These are phyloP conservation scores for Heterodera filipjevi DNA, from an alignment of 2,888 invertebrate species.

Conservation along the genomic window DNA sequence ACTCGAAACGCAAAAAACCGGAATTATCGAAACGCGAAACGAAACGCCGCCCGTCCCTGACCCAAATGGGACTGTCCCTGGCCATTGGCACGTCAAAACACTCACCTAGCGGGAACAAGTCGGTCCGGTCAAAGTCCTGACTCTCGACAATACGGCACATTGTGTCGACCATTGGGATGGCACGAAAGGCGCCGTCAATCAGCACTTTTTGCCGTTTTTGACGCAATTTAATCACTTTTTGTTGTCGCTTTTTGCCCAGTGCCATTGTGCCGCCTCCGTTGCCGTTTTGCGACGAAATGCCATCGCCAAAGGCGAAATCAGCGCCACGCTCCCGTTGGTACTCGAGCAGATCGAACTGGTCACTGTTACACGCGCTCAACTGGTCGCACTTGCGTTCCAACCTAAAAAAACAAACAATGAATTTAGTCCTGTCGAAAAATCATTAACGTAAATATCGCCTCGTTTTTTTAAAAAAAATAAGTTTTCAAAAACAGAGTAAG, in stretches of 20 bases:
- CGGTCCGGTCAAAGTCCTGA: conserved; percentile 53
- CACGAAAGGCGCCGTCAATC: conserved; percentile 53
- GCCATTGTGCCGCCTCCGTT: background rate
- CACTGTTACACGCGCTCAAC: background rate
- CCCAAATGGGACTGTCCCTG: too few relatives aligned
- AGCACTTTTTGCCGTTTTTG: conserved; percentile 45
- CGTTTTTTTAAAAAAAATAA: too few relatives aligned
- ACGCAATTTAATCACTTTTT: conserved; percentile 45
- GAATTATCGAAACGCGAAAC: too few relatives aligned
- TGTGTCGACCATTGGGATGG: conserved; percentile 44
- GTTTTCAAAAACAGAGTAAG: too few relatives aligned
- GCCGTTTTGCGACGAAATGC: background rate
- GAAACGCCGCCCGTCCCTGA: too few relatives aligned
- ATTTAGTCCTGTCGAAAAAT: too few relatives aligned
- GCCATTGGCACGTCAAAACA: too few relatives aligned
- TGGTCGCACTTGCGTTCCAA: background rate
- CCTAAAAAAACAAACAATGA: background rate
- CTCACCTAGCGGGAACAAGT: conserved; percentile 59
- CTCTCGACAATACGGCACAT: conserved; percentile 54
- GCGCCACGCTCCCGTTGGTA: conserved; percentile 40
- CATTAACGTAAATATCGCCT: too few relatives aligned
- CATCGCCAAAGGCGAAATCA: background rate
- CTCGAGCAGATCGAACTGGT: conserved; percentile 27
- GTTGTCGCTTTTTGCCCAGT: background rate
- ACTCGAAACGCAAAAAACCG: too few relatives aligned